Conservation (phyloP, 2,797 vertebrate species). For the Luscinia megarhynchos region DNA sequence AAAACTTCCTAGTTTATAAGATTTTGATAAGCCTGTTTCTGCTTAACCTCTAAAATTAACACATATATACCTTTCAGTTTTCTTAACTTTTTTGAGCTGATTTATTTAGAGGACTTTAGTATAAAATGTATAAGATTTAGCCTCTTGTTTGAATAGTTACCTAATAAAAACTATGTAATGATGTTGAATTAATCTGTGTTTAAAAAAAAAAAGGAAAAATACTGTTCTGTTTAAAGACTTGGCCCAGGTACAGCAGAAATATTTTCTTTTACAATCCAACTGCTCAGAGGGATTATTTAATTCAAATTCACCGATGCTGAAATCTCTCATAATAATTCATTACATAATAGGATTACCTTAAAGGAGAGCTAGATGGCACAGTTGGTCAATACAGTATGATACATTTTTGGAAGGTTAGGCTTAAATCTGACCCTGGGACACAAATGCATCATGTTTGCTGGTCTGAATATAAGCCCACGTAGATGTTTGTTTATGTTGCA, state of each 20-base stretch:
- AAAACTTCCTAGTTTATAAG: not conserved
- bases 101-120: not conserved
- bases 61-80: not conserved
- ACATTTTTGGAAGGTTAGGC: not conserved
- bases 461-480: conserved; percentile 34
- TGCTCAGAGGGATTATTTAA: conserved; percentile 41
- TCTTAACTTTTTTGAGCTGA: not conserved
- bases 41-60: not conserved
- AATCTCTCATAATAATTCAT: conserved; percentile 39
- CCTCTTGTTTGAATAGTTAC: not conserved
- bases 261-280: conserved; percentile 20
- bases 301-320: not conserved
- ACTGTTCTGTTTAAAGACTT: not conserved
- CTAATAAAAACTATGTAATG: not conserved
- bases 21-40: not conserved
- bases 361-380: conserved; percentile 39
- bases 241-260: conserved; percentile 21
- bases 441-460: not conserved
- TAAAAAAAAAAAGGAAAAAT: not conserved
- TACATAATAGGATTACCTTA: conserved; percentile 52
- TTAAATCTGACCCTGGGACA: conserved; percentile 41
- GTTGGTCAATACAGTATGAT: conserved; percentile 1
- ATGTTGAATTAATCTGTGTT: not conserved
- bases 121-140: not conserved
- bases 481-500: conserved; percentile 43